These are phyloP conservation scores for Thalassarche chlororhynchos DNA, from an alignment of 2,113 vertebrate species.

Conservation along the genomic window DNA sequence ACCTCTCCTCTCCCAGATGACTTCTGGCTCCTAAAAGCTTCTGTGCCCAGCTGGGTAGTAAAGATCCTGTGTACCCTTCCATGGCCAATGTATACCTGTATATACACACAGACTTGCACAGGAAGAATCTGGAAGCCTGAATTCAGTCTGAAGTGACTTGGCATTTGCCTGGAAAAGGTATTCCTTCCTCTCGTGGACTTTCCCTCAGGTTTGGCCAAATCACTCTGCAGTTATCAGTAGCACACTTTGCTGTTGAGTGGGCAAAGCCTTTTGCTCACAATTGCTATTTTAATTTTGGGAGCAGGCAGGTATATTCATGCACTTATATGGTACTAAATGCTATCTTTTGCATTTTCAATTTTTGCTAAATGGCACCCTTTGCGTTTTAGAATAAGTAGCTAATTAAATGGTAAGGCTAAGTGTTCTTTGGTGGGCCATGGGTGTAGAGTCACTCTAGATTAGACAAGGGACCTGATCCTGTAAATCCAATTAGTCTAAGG, in stretches of 20 bases:
- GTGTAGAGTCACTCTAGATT: background rate
- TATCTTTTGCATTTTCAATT: background rate
- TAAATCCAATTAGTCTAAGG: background rate
- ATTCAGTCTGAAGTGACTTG: background rate
- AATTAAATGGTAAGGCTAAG: constrained; percentile 5
- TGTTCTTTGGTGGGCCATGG: background rate
- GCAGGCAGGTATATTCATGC: background rate
- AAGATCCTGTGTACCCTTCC: background rate
- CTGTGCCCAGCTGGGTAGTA: background rate
- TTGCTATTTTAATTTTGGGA: background rate
- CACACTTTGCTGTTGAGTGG: background rate
- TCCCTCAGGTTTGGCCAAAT: background rate
- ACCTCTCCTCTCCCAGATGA: background rate
- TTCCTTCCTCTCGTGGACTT: background rate
- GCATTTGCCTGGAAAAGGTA: background rate
- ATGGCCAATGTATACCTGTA: background rate
- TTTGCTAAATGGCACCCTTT: background rate
- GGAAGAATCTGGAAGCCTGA: background rate
- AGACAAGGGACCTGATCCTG: background rate
- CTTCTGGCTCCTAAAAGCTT: background rate
- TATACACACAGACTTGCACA: background rate
- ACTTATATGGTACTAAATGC: background rate
- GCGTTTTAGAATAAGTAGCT: background rate
- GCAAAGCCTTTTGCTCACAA: background rate
- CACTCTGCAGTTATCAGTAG: background rate